Evolutionary conservation across 2,888 invertebrate genomes (phyloP), one percentile per base, ranked within the genome.

Genomic region (Stenurella melanura): DNA sequence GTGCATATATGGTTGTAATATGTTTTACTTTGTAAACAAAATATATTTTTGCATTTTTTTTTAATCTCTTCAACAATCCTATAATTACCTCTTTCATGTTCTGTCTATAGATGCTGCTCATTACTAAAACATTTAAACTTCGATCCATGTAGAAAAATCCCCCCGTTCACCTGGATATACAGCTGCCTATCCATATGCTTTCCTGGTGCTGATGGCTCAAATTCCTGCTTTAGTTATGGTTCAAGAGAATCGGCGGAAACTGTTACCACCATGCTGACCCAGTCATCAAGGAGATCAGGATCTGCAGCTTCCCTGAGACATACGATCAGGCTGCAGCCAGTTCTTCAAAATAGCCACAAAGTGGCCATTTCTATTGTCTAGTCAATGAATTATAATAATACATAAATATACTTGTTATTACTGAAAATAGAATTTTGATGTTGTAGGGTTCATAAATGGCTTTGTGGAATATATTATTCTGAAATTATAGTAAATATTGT

Each of bases 151-250:
- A 93, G 93, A 89, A 92, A 92, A 86, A 91, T 93, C 80, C 93
- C 94, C 0, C 94, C 94, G 10, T 93, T 93, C 88, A 93, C 93
- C 81, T 94, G 94, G 94, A 89, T 94, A 81, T 93, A 93, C 90
- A 93, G 93, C 81, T 89, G 89, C 81, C 80, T 89, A 72, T 86
- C 88, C 60, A 76, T 86, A 76, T 89, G 88, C 78, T 86, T 87
- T 78, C 88, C 88, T 21, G 87, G 86, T 56, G 81, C 87, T 76
- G 84, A 86, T 67, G 84, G 85, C 71, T 81, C 84, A 63, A 85
- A 85, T 30, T 87, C 85, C 70, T 88, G 88, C 81, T 82, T 88
- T 60, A 87, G 87, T 57, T 87, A 87, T 81, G 86, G 87, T 61
- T 82, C 81, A 42, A 73, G 86, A 56, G 84, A 85, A 42, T 81